Evolutionary conservation across 2,113 vertebrate species (phyloP).

Genomic region (Oryzias curvinotus): DNA sequence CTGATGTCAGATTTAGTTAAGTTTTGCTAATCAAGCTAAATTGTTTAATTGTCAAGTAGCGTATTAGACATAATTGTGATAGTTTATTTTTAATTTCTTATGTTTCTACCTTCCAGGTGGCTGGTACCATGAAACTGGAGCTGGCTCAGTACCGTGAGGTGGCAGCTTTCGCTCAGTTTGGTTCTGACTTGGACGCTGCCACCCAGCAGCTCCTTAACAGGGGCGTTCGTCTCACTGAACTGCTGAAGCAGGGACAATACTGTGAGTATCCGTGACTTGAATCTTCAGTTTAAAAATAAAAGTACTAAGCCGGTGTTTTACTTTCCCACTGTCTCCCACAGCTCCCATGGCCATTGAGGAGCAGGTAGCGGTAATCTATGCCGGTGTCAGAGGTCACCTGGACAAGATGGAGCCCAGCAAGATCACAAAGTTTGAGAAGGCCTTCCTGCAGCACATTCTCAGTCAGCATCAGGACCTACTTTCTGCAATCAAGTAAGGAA

Average conservation of each 20-base stretch:
- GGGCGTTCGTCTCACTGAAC: slow-evolving; percentile 92
- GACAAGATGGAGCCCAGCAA: slow-evolving; percentile 98
- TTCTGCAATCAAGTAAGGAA: slow-evolving; percentile 82
- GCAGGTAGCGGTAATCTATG: slow-evolving; percentile 96
- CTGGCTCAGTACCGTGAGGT: slow-evolving; percentile 97
- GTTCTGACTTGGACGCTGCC: slow-evolving; percentile 94
- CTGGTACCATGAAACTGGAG: slow-evolving; percentile 98
- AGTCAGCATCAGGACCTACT: slow-evolving; percentile 92
- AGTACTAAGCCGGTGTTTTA: not conserved
- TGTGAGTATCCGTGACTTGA: slow-evolving; percentile 74
- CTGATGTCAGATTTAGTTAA: too few species aligned
- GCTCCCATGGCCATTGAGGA: slow-evolving; percentile 99
- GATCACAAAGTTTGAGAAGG: slow-evolving; percentile 94
- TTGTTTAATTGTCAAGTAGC: too few species aligned
- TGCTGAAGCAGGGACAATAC: slow-evolving; percentile 97
- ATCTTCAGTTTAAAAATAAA: not conserved
- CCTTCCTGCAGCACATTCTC: slow-evolving; percentile 90
- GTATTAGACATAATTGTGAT: not conserved
- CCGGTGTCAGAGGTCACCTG: slow-evolving; percentile 93
- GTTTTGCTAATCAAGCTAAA: too few species aligned
- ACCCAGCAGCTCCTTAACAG: slow-evolving; percentile 96
- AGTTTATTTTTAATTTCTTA: not conserved
- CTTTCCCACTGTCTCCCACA: slow-evolving; percentile 38
- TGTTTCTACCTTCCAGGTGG: slow-evolving; percentile 79
- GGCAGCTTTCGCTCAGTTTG: slow-evolving; percentile 96